phyloP scores from a whole-genome alignment of 2,797 vertebrate genomes.

The Sebastes oblongus region DNA sequence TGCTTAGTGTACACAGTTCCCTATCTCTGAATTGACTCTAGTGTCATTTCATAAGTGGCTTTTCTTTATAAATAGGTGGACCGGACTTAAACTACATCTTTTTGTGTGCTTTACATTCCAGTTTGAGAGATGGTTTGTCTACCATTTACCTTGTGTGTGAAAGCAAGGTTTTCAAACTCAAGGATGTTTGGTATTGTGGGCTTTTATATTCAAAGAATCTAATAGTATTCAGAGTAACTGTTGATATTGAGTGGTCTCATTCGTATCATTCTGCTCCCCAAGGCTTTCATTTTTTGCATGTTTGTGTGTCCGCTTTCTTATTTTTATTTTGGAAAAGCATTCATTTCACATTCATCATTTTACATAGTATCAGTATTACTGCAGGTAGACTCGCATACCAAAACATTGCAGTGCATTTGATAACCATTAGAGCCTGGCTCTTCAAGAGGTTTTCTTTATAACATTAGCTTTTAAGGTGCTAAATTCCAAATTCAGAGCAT shows the following conservation, averaged over 20 bases:
- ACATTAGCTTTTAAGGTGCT: neutral
- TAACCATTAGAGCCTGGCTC: neutral
- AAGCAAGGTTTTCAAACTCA: constrained; percentile 33
- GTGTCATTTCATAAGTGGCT: constrained; percentile 28
- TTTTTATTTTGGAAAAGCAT: neutral
- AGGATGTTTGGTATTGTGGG: constrained; percentile 42
- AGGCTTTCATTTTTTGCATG: constrained; percentile 28
- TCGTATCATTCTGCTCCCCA: constrained; percentile 8
- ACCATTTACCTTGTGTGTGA: constrained; percentile 38
- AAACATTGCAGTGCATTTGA: neutral
- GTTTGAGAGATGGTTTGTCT: constrained; percentile 25
- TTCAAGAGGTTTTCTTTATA: neutral
- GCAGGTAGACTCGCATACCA: neutral
- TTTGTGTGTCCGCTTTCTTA: neutral
- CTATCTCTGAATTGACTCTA: constrained; percentile 10
- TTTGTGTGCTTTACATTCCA: constrained; percentile 39
- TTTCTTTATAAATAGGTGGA: constrained; percentile 20
- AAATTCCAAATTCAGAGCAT: neutral
- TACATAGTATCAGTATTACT: neutral
- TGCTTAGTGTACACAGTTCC: constrained; percentile 3
- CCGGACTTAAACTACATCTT: constrained; percentile 9
- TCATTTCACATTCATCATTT: neutral
- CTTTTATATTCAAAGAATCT: constrained; percentile 29
- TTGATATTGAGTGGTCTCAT: constrained; percentile 19
- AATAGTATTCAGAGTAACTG: constrained; percentile 12